A percentile compares a stretch with the other conserved stretches of the same genome.
phyloP scores from a whole-genome alignment of 2,888 invertebrate genomes.

The Aphidoletes aphidimyza region DNA sequence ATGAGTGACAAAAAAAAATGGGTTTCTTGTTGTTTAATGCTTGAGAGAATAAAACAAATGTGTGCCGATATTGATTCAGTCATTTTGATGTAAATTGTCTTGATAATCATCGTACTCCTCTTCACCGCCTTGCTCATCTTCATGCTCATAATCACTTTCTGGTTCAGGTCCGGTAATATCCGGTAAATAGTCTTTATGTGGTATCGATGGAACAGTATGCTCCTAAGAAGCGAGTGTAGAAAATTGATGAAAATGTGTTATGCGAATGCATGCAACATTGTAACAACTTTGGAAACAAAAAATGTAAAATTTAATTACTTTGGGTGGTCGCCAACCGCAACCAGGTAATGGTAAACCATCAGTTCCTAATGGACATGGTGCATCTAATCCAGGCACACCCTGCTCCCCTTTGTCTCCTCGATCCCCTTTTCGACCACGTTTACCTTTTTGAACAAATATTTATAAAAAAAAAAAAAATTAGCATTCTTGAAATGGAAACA shows the following conservation, averaged over 20 bases:
- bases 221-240: constrained; percentile 64
- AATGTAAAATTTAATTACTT: constrained; percentile 69
- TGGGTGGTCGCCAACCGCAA: constrained; percentile 92
- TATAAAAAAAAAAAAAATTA: not conserved
- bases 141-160: constrained; percentile 69
- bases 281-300: not conserved
- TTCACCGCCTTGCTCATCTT: constrained; percentile 70
- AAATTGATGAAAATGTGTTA: too few species aligned
- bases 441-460: constrained; percentile 61
- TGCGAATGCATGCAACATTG: too few species aligned
- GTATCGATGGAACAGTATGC: constrained; percentile 68
- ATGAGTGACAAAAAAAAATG: not conserved
- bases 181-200: constrained; percentile 70
- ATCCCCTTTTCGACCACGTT: constrained; percentile 91
- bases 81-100: constrained; percentile 64
- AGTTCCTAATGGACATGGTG: constrained; percentile 96
- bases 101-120: constrained; percentile 73
- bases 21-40: not conserved
- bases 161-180: constrained; percentile 71
- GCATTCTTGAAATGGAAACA: not conserved
- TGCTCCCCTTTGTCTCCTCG: constrained; percentile 94
- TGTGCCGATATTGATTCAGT: constrained; percentile 59
- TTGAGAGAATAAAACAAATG: not conserved
- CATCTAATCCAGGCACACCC: constrained; percentile 97
- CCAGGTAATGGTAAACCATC: constrained; percentile 96